These are phyloP conservation scores for Eilema depressum DNA, from an alignment of 2,888 invertebrate genomes.

Conservation along the genomic window DNA sequence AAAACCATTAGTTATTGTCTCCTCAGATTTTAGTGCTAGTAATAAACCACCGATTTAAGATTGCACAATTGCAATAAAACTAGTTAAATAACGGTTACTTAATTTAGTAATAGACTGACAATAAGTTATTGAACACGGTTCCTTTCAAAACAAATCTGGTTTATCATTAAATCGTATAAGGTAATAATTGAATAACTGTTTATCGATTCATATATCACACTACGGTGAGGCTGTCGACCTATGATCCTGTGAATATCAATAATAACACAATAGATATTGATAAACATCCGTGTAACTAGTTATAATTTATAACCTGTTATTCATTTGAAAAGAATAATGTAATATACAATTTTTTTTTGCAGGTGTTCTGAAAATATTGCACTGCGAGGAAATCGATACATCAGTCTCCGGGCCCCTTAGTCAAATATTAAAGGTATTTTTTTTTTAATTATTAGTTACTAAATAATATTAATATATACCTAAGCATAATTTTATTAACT, in stretches of 20 bases:
- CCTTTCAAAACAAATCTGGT: neutral
- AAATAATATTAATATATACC: no score
- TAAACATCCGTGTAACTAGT: neutral
- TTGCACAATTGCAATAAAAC: neutral
- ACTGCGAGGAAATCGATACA: neutral
- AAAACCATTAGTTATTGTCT: neutral
- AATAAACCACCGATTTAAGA: neutral
- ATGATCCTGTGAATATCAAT: conserved; percentile 3
- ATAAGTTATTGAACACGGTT: neutral
- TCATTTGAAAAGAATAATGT: neutral
- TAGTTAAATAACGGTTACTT: neutral
- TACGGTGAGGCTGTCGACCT: neutral
- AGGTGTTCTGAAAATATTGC: neutral
- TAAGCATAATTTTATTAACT: no score
- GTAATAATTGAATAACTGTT: conserved; percentile 4
- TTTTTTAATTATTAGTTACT: neutral
- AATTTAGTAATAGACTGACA: neutral
- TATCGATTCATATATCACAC: neutral
- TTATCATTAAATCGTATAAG: neutral
- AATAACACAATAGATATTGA: conserved; percentile 10
- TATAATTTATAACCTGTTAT: neutral
- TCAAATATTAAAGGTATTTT: neutral
- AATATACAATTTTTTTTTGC: neutral
- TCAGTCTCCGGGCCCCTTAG: neutral
- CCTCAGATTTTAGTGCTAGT: neutral